Evolutionary conservation across 2,888 invertebrate genomes (phyloP).

Genomic region (Tanypteryx hageni): DNA sequence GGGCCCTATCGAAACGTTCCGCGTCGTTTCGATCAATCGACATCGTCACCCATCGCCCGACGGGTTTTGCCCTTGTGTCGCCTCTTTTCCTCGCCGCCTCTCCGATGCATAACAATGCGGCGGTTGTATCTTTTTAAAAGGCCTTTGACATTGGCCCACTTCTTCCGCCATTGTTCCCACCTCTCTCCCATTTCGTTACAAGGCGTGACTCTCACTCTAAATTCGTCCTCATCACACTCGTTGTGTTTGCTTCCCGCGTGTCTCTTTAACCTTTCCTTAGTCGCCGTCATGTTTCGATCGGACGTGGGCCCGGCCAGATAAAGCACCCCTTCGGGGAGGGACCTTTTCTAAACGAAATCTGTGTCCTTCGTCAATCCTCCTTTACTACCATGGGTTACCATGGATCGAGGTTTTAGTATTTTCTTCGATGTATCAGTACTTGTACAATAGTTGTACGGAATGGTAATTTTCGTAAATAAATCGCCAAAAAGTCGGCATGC

Average conservation of each 20-base stretch:
- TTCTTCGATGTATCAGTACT: no score
- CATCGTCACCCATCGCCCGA: not conserved
- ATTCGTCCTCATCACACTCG: not conserved
- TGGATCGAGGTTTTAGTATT: no score
- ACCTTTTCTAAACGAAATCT: no score
- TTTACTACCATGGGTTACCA: no score
- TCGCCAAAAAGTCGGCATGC: no score
- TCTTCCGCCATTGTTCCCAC: constrained; percentile 6
- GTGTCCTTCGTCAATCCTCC: no score
- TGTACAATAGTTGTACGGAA: no score
- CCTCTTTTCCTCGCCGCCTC: not conserved
- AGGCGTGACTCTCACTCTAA: not conserved
- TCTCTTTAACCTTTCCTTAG: not conserved
- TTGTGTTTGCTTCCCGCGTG: not conserved
- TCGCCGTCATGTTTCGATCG: not conserved
- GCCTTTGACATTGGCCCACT: constrained; percentile 32
- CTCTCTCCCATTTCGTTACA: not conserved
- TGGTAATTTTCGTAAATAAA: no score
- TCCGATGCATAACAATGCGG: not conserved
- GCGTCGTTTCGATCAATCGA: not conserved
- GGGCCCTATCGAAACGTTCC: not conserved
- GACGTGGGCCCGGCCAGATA: not conserved
- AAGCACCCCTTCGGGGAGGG: no score
- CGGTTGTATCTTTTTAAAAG: not conserved
- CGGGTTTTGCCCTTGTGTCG: not conserved